Base-by-base conservation (phyloP, 2,888 invertebrate genomes). In the Sinodicranocentrus sp. region DNA sequence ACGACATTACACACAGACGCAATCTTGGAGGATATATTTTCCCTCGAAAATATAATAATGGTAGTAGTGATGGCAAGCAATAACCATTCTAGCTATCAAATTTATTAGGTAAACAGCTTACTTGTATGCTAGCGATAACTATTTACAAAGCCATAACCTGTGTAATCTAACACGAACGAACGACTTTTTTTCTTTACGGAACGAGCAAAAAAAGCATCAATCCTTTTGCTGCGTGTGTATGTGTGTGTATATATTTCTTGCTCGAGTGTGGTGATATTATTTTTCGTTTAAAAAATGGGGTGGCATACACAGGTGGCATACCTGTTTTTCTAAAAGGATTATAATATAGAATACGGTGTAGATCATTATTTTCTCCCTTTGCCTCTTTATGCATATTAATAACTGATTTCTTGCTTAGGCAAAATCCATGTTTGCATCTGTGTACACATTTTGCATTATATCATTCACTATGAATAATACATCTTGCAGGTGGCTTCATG, bases 121-220 rank as follows among this genome's bases (percentile, higher is more conserved):
- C 57, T 8, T 28, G 3, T 61, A 26, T 23, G 15, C 33, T 33
- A 10, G 33, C 28, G 61, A 61, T 61, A 61, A 28, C 61, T 61
- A n/a, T 61, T 61, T 61, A 61, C 33, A 61, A 61, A 61, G 28
- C 33, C 17, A 61, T 61, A 61, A 61, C 61, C 61, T 28, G n/a
- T 61, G 33, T 61, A 61, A 61, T 28, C 28, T 61, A n/a, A 61
- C 61, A 61, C 57, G 57, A 61, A 61, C 15, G n/a, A 61, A 26
- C 15, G 61, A 28, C 61, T 61, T 61, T 25, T 26, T 61, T 57
- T 25, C 52, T 19, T 8, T 57, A 25, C 25, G n/a, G n/a, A n/a
- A n/a, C n/a, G n/a, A n/a, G n/a, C n/a, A n/a, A n/a, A n/a, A n/a
- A n/a, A n/a, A n/a, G n/a, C n/a, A n/a, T n/a, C n/a, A n/a, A n/a